Evolutionary conservation across 1,140 invertebrate genomes (phyloP).

Genomic region (Maconellicoccus hirsutus): DNA sequence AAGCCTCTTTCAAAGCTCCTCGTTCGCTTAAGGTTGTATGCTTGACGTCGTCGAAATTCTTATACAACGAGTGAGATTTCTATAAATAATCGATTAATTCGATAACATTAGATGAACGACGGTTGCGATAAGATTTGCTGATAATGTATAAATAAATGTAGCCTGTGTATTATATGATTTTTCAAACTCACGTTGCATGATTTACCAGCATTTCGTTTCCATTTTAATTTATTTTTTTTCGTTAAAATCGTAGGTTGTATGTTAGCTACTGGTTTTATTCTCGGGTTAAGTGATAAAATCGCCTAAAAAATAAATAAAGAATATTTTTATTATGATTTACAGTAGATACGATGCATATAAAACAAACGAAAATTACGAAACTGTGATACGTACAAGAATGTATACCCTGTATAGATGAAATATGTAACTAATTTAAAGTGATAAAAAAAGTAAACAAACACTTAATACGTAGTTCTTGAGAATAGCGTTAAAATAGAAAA

Average conservation of each 20-base stretch:
- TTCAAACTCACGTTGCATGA: conserved; percentile 61
- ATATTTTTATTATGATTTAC: not conserved
- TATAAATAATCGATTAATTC: conserved; percentile 33
- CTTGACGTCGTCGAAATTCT: conserved; percentile 95
- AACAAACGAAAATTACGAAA: no score
- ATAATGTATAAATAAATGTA: not conserved
- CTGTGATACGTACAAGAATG: no score
- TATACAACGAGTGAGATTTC: conserved; percentile 57
- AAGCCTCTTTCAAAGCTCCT: conserved; percentile 80
- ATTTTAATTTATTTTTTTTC: conserved; percentile 78
- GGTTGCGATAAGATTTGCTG: no score
- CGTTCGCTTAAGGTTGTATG: conserved; percentile 92
- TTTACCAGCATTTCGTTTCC: conserved; percentile 86
- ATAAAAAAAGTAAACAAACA: no score
- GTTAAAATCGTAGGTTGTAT: conserved; percentile 69
- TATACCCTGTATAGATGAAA: no score
- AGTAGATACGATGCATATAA: no score
- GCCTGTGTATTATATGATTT: not conserved
- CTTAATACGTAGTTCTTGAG: no score
- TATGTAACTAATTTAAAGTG: no score
- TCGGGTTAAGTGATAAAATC: conserved; percentile 75
- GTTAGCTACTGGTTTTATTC: conserved; percentile 56
- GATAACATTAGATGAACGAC: not conserved
- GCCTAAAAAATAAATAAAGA: conserved; percentile 45
- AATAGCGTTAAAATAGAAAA: no score